Base-by-base conservation (phyloP, 1,140 invertebrate species). In the Augochlora pura region DNA sequence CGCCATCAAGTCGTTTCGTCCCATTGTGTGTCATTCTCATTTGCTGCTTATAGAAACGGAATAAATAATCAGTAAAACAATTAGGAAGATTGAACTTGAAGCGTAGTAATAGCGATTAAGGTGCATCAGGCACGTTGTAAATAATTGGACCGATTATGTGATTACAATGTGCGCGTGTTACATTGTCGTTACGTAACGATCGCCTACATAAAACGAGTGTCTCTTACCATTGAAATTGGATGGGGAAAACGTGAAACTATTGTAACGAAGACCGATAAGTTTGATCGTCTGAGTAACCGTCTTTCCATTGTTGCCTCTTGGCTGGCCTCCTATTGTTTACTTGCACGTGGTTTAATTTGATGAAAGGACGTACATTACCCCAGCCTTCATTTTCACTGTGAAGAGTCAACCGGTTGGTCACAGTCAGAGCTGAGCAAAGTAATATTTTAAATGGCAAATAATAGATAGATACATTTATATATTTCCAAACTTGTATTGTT, bases 141-240 rank as follows among this genome's bases (percentile, higher is more conserved):
- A 25, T 59, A 59, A 70, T 70, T 57, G 68, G 21, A 38, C 54
- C 49, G n/a, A 59, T 70, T 70, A 59, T 2, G 38, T 23, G 68
- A 59, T 39, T 57, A 38, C 32, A 21, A 70, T 25, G 52, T 8
- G n/a, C 32, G 38, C 38, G 32, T n/a, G 52, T 21, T 7, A 18
- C 18, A 18, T 52, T 57, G 23, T 57, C 59, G 14, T 59, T 59
- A 70, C n/a, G n/a, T 25, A 59, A 59, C 21, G 60, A 18, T 27
- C 27, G 60, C 2, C 2, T 18, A 38, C 60, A 14, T 32, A 27
- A 62, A 62, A 62, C 12, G 25, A 32, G 27, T 8, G 25, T 18
- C 12, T 62, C 3, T 62, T 16, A 0, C 14, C 12, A 27, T 27
- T 62, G 10, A 21, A 62, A 62, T 38, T 14, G 10, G 12, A 32